Base-by-base conservation (phyloP, 2,113 vertebrate genomes). In the Phrynosoma platyrhinos region DNA sequence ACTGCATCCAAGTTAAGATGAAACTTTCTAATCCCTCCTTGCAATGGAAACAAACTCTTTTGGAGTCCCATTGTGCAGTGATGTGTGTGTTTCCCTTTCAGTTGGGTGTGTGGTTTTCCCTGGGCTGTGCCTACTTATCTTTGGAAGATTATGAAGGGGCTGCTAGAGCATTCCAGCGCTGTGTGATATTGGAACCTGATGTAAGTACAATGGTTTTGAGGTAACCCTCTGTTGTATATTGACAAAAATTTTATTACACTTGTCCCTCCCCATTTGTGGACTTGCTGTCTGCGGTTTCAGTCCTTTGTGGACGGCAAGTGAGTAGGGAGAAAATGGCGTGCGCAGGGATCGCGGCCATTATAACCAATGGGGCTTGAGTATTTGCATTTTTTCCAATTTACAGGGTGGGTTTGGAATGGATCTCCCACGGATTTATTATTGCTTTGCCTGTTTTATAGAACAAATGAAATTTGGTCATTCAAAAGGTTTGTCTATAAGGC, bases 31-130 rank as follows among this genome's bases (percentile, higher is more conserved):
- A 47, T 47, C 40, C 21, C 75, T 77, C 14, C 32, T 32, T 80
- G 27, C 42, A 8, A 47, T 53, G 55, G 14, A 62, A 13, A 18
- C 13, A 62, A 58, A 5, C 13, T 62, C 18, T 62, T 14, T 21
- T 36, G 42, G 5, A 5, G 23, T 27, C 8, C 8, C 27, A 42
- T 14, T 40, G 4, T 81, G 64, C 9, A 64, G 4, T n/a, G 20
- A 36, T 30, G 89, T 83, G 0, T 3, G 0, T 75, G 69, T 84
- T 88, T 92, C n/a, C 89, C 92, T 90, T 95, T 78, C 94, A 99
- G 99, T 96, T 99, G 0, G 98, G 98, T 30, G 98, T 99, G 79
- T 99, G 99, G 99, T 99, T 99, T 96, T 99, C 99, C 68, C 96
- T 99, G 18, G 99, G 99, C 80, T 99, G 99, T 55, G 98, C 98